Evolutionary conservation across 2,113 vertebrate species (phyloP), one percentile per base, ranked within the genome.

Genomic region (Tachysurus fulvidraco): DNA sequence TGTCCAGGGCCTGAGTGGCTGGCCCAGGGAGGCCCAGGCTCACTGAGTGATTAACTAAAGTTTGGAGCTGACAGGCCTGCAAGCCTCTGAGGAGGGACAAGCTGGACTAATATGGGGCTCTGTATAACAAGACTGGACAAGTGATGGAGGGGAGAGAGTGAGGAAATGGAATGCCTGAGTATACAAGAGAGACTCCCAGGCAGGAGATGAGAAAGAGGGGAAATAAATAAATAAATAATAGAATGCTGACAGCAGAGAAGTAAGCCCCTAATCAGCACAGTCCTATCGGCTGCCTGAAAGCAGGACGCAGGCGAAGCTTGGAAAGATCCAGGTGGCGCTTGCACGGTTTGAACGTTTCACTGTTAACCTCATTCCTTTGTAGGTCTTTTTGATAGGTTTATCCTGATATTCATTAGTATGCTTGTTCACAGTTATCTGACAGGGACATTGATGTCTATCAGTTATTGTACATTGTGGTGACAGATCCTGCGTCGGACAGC

Each of bases 11-110:
- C 90, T 86, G 88, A 87, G 91, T 76, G 78, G 90, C 62, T 76
- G 91, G 91, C 90, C 88, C 89, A 87, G 89, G 87, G 81, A 91
- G 92, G 93, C 88, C 87, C 88, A 76, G 88, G 87, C 92, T 88
- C 91, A 91, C 91, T 95, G 95, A 95, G 95, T 96, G 95, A 96
- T 96, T 95, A 96, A 95, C 93, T 92, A 91, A 93, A 92, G 93
- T 93, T 94, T 62, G 91, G 83, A 93, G 94, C 94, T 95, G 95
- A 95, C 94, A 95, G 93, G 93, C 90, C 87, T 90, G 90, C 91
- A 90, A 89, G 83, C 91, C 91, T 92, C 91, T 83, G 89, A 90
- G 90, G 91, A 90, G 89, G 91, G 87, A 87, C 89, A 91, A 89
- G 92, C 91, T 91, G 90, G 86, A 90, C 90, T 94, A 94, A 94